Conservation (phyloP, 92 coral and sea anemone genomes). For the Plumapathes pennacea region DNA sequence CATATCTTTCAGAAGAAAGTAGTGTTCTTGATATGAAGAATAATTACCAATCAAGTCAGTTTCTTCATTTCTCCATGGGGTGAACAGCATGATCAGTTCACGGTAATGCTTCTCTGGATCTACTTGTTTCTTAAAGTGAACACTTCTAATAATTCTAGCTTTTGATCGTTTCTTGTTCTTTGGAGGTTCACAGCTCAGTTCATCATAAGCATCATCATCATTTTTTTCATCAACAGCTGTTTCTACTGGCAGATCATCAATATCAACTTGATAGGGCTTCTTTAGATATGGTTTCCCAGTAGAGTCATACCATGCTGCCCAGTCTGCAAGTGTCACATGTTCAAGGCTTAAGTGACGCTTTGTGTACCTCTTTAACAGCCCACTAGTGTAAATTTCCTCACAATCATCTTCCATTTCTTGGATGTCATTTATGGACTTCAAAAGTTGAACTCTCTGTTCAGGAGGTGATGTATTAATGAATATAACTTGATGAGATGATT, state of each 20-base stretch:
- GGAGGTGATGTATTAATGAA: slow-evolving; percentile 21
- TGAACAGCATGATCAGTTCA: slow-evolving; percentile 63
- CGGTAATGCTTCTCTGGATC: slow-evolving; percentile 46
- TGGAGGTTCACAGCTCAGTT: slow-evolving; percentile 3
- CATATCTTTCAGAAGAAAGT: slow-evolving; percentile 5
- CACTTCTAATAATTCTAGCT: slow-evolving; percentile 41
- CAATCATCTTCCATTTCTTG: slow-evolving; percentile 31
- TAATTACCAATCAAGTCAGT: slow-evolving; percentile 39
- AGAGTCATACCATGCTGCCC: slow-evolving; percentile 61
- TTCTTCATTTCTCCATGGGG: slow-evolving; percentile 64
- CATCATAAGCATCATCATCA: no score
- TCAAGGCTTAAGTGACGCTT: slow-evolving; percentile 27
- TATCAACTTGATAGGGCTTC: slow-evolving; percentile 2
- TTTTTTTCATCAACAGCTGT: slow-evolving; percentile 9
- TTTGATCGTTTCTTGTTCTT: slow-evolving; percentile 26
- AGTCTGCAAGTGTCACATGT: slow-evolving; percentile 44
- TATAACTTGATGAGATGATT: slow-evolving; percentile 7
- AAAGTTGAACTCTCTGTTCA: slow-evolving; percentile 32
- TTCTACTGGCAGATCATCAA: slow-evolving; percentile 33
- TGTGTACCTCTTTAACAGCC: slow-evolving; percentile 34
- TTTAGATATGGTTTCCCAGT: slow-evolving; percentile 35
- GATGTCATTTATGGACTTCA: slow-evolving; percentile 21
- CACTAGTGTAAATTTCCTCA: slow-evolving; percentile 36
- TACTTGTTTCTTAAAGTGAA: slow-evolving; percentile 31
- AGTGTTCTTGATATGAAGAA: slow-evolving; percentile 40